Conservation (phyloP, 2,113 vertebrate species). For the Pseudorectes ferrugineus region DNA sequence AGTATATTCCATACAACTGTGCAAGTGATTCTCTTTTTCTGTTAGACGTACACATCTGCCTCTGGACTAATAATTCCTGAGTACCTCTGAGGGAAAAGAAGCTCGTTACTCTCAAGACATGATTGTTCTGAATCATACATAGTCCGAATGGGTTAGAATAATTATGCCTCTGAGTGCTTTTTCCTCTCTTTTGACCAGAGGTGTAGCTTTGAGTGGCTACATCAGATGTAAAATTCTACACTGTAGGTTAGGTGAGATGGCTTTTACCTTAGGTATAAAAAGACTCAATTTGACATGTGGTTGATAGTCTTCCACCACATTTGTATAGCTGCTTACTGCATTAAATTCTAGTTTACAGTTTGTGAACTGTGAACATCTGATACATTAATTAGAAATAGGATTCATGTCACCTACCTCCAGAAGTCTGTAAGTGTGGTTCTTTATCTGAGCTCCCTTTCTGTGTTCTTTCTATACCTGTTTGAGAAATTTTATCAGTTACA, state of each 20-base stretch:
- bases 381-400: not conserved
- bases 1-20: not conserved
- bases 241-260: not conserved
- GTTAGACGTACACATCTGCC: not conserved
- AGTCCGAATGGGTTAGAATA: not conserved
- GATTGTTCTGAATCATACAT: not conserved
- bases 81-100: not conserved
- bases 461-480: not conserved
- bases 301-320: not conserved
- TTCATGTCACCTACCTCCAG: not conserved
- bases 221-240: not conserved
- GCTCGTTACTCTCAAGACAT: not conserved
- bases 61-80: not conserved
- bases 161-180: not conserved
- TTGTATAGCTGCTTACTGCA: not conserved
- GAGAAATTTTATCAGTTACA: not conserved
- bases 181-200: not conserved
- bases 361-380: not conserved
- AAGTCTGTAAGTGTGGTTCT: not conserved
- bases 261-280: not conserved
- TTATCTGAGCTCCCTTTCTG: not conserved
- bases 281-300: not conserved
- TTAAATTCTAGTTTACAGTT: not conserved
- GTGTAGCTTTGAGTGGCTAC: not conserved
- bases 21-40: not conserved